Percentiles rank a stretch among this genome's conserved stretches.
Conservation (phyloP, 1,140 invertebrate species). For the Apis laboriosa region DNA sequence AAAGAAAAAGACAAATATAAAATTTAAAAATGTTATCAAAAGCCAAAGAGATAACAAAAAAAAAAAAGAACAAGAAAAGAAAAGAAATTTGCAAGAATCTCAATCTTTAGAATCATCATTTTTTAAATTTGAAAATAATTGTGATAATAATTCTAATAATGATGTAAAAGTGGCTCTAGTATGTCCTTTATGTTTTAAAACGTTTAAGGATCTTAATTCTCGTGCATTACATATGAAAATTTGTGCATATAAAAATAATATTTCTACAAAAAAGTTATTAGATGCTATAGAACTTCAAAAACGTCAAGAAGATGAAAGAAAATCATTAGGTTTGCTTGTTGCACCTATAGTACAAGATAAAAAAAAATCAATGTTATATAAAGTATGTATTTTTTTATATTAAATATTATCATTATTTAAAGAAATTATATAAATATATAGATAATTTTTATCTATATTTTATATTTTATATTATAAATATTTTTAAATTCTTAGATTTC, state of each 20-base stretch:
- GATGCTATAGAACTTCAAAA: constrained; percentile 79
- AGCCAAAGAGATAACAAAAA: constrained; percentile 31
- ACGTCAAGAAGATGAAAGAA: constrained; percentile 78
- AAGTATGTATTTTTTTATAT: constrained; percentile 59
- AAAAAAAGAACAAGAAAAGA: constrained; percentile 39
- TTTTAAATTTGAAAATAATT: constrained; percentile 67
- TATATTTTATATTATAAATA: constrained; percentile 9
- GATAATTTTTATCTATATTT: constrained; percentile 4
- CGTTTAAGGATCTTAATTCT: constrained; percentile 67
- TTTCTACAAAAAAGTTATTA: constrained; percentile 77
- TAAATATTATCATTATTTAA: constrained; percentile 6
- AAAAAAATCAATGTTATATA: constrained; percentile 62
- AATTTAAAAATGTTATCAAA: constrained; percentile 33
- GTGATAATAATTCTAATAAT: neutral
- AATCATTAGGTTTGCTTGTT: constrained; percentile 76
- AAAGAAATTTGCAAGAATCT: constrained; percentile 31
- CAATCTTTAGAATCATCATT: constrained; percentile 70
- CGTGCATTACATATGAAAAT: constrained; percentile 78
- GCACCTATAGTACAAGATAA: constrained; percentile 71
- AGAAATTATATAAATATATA: neutral
- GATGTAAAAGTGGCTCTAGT: constrained; percentile 62
- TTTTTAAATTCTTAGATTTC: constrained; percentile 62
- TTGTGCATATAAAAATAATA: constrained; percentile 79
- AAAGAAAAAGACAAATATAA: constrained; percentile 27
- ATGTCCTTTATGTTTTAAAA: constrained; percentile 80